A percentile compares a stretch with the other conserved stretches of the same genome.
Evolutionary conservation across 2,888 invertebrate species (phyloP).

Genomic region (Empis livida): DNA sequence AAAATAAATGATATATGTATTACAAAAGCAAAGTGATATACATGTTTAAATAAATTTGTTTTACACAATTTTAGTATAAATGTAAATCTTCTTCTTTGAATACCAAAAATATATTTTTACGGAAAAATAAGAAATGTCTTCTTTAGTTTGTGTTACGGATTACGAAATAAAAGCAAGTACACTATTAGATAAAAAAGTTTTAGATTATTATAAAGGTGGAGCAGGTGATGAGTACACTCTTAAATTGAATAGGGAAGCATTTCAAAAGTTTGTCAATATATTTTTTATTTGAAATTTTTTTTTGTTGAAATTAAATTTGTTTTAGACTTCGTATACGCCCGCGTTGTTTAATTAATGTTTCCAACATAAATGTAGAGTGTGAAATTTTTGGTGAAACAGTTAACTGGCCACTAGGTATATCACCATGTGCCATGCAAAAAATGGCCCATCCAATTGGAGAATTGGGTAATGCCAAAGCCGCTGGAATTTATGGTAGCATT

Average conservation of each 20-base stretch:
- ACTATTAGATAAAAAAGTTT: slow-evolving; percentile 50
- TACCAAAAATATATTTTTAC: no score
- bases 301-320: not conserved
- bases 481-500: slow-evolving; percentile 58
- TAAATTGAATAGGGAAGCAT: slow-evolving; percentile 58
- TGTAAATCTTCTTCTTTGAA: no score
- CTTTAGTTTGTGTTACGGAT: slow-evolving; percentile 56
- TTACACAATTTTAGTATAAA: no score
- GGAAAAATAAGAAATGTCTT: not conserved
- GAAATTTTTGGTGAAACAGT: slow-evolving; percentile 51
- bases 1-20: no score
- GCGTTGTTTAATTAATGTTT: slow-evolving; percentile 61
- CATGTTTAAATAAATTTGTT: no score
- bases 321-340: slow-evolving; percentile 65
- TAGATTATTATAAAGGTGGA: slow-evolving; percentile 79
- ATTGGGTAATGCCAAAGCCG: slow-evolving; percentile 71
- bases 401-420: slow-evolving; percentile 64
- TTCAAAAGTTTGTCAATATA: slow-evolving; percentile 40
- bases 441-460: slow-evolving; percentile 88
- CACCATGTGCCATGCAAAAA: slow-evolving; percentile 83
- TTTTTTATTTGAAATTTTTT: not conserved
- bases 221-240: slow-evolving; percentile 69
- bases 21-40: no score
- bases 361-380: slow-evolving; percentile 46
- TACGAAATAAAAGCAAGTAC: slow-evolving; percentile 56